phyloP scores from a whole-genome alignment of 2,797 vertebrate genomes.

The Poecile montanus region DNA sequence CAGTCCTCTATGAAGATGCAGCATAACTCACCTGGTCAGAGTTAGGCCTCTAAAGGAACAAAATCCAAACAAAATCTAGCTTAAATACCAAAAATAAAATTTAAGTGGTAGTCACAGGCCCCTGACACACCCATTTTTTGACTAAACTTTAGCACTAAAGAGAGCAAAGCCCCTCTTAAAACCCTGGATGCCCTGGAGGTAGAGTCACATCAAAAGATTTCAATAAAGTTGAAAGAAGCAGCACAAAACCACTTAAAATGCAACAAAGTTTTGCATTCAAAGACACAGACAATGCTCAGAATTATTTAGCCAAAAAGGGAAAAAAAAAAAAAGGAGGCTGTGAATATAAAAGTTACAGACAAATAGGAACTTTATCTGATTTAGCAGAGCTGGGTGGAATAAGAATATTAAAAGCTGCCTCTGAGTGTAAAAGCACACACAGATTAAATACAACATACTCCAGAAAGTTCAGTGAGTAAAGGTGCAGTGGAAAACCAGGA shows the following conservation, averaged over 20 bases:
- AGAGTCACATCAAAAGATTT: not conserved
- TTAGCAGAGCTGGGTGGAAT: not conserved
- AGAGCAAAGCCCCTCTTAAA: not conserved
- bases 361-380: not conserved
- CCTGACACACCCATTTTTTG: not conserved
- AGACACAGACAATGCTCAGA: not conserved
- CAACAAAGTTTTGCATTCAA: not conserved
- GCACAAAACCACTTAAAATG: not conserved
- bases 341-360: not conserved
- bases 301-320: not conserved
- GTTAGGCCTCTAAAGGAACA: not conserved
- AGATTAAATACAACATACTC: not conserved
- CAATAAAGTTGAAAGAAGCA: not conserved
- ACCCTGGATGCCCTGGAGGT: not conserved
- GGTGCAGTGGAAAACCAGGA: not conserved
- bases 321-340: not conserved
- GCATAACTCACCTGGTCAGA: not conserved
- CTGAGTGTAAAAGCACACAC: not conserved
- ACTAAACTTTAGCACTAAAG: not conserved
- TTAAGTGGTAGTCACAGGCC: not conserved
- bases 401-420: not conserved
- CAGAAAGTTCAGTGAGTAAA: not conserved
- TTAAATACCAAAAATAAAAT: not conserved
- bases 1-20: fast-evolving
- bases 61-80: not conserved